A percentile compares a stretch with the other conserved stretches of the same genome.
These are phyloP conservation scores for Thysanoteuthis rhombus DNA, from an alignment of 2,888 invertebrate species.

Conservation along the genomic window DNA sequence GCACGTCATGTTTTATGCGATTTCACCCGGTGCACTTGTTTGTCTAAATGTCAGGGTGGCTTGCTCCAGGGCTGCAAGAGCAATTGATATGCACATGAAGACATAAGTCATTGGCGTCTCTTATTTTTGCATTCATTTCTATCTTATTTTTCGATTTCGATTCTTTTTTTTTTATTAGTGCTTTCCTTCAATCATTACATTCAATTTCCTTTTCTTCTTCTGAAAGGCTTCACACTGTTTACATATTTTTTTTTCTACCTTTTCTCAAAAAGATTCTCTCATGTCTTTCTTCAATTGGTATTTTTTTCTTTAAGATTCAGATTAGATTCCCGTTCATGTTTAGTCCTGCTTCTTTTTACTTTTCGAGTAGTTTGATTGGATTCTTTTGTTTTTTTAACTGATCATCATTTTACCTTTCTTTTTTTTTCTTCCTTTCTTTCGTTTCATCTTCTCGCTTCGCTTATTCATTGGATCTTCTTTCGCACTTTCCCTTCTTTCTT, in stretches of 20 bases:
- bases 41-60: background rate
- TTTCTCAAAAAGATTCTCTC: background rate
- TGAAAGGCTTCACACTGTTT: background rate
- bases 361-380: background rate
- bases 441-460: background rate
- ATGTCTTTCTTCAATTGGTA: background rate
- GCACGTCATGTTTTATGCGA: background rate
- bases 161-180: background rate
- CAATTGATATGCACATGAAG: background rate
- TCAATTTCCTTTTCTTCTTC: background rate
- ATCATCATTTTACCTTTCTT: background rate
- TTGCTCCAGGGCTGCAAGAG: background rate
- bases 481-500: background rate
- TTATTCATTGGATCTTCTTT: background rate
- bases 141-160: background rate
- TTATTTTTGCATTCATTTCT: background rate
- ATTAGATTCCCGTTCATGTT: background rate
- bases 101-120: background rate
- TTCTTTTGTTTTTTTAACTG: background rate
- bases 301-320: background rate
- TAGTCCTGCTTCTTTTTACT: background rate
- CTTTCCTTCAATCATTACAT: background rate
- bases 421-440: background rate
- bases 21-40: background rate
- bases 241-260: background rate